Conservation (phyloP, 2,888 invertebrate genomes). For the Caenorhabditis sp. region DNA sequence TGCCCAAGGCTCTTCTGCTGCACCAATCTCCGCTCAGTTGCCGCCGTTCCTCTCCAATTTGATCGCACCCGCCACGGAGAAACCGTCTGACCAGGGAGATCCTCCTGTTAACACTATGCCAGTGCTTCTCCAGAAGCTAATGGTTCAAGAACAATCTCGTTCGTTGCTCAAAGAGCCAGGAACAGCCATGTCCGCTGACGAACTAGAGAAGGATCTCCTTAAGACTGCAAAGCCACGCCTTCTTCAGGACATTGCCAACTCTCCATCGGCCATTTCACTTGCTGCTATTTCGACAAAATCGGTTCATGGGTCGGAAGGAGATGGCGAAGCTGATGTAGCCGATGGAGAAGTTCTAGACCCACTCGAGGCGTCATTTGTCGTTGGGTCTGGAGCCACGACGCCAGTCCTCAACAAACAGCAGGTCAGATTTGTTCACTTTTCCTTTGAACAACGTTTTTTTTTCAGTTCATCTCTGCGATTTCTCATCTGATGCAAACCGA, state of each 20-base stretch:
- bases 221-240: conserved; percentile 60
- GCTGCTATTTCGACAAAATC: conserved; percentile 64
- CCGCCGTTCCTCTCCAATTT: conserved; percentile 9
- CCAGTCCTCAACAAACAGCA: conserved; percentile 61
- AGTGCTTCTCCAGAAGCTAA: conserved; percentile 57
- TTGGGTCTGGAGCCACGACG: conserved; percentile 44
- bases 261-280: conserved; percentile 66
- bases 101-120: conserved; percentile 43
- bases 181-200: conserved; percentile 59
- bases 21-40: conserved; percentile 2
- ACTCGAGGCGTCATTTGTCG: conserved; percentile 45
- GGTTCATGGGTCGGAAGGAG: conserved; percentile 62
- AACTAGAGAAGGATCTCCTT: conserved; percentile 62
- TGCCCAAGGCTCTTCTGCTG: neutral
- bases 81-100: too few relatives aligned
- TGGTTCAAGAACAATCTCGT: conserved; percentile 57
- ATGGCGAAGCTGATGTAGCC: conserved; percentile 40
- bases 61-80: conserved; percentile 7
- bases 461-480: conserved; percentile 60
- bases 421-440: conserved; percentile 24
- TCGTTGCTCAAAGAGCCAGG: conserved; percentile 50
- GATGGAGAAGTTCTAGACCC: conserved; percentile 43
- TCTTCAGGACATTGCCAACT: conserved; percentile 60
- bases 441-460: neutral
- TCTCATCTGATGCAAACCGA: conserved; percentile 64